A percentile compares a stretch with the other conserved stretches of the same genome.
Evolutionary conservation across 2,797 vertebrate genomes (phyloP).

Genomic region (Kryptolebias ocellatus): DNA sequence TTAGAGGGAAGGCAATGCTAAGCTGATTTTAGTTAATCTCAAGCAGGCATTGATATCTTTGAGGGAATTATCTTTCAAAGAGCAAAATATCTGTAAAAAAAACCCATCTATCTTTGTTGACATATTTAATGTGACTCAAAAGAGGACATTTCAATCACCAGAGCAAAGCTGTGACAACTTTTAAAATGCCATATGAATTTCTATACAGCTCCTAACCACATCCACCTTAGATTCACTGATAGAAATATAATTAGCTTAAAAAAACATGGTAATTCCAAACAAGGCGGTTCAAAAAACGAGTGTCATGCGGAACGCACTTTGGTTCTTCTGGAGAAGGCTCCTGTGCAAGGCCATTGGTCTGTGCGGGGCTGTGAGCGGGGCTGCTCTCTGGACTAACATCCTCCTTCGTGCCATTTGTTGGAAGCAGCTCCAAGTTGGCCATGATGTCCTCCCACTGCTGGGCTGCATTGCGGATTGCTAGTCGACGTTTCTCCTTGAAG

Average conservation of each 20-base stretch:
- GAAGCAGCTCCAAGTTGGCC: slow-evolving; percentile 78
- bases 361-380: slow-evolving; percentile 83
- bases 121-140: too few relatives aligned
- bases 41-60: too few relatives aligned
- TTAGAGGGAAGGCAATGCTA: too few relatives aligned
- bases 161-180: not conserved
- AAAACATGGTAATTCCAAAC: not conserved
- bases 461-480: slow-evolving; percentile 92
- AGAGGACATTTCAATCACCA: too few relatives aligned
- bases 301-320: slow-evolving; percentile 78
- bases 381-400: slow-evolving; percentile 85
- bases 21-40: too few relatives aligned
- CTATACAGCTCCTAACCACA: not conserved
- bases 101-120: too few relatives aligned
- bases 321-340: slow-evolving; percentile 89
- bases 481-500: slow-evolving; percentile 91
- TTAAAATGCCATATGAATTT: slow-evolving; percentile 2
- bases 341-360: slow-evolving; percentile 81
- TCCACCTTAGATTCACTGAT: not conserved
- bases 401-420: slow-evolving; percentile 83
- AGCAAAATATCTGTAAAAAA: too few relatives aligned
- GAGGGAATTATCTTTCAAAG: too few relatives aligned
- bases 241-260: not conserved
- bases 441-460: slow-evolving; percentile 89
- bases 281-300: not conserved